Base-by-base conservation (phyloP, 2,113 vertebrate species). In the Falco punctatus region DNA sequence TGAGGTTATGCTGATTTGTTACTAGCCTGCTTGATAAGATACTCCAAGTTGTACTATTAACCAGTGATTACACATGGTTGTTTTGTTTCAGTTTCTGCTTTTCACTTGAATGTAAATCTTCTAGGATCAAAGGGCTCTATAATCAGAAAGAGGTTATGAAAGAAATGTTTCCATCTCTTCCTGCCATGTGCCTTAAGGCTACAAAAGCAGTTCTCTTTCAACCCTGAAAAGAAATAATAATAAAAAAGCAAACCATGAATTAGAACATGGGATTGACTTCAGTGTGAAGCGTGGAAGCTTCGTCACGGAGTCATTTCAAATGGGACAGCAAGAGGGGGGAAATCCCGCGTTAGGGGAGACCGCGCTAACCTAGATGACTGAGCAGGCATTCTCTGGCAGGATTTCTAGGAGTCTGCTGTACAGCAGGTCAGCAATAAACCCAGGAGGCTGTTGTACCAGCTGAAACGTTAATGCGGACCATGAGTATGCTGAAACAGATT, bases 111-210 rank as follows among this genome's bases (percentile, higher is more conserved):
- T 80, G 33, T 81, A 77, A 87, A 87, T 94, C 35, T 89, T 72
- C 40, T 33, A 77, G 49, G 54, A 96, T 89, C 81, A 94, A 95
- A 97, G 40, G 35, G 49, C 18, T 88, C 57, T 62, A 32, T 58
- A 91, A 72, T 82, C 86, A 95, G 74, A 57, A 74, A 79, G 66
- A 85, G 48, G 22, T 66, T 91, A 73, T 22, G 70, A 94, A 94
- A 92, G 46, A 91, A 88, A 80, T 52, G 78, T 95, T 97, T 91
- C 91, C 74, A 87, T 91, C 30, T 94, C 80, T 80, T 90, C 35
- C 62, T 94, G 86, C 73, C 77, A 79, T 11, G 2, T 85, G 70
- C 78, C 65, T 86, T 87, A 89, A 82, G 88, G 88, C 79, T 91
- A 95, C 51, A 89, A 82, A 85, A 90, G 38, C 73, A 73, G 62